phyloP scores from a whole-genome alignment of 2,113 vertebrate species.

The Oceanodroma tethys region DNA sequence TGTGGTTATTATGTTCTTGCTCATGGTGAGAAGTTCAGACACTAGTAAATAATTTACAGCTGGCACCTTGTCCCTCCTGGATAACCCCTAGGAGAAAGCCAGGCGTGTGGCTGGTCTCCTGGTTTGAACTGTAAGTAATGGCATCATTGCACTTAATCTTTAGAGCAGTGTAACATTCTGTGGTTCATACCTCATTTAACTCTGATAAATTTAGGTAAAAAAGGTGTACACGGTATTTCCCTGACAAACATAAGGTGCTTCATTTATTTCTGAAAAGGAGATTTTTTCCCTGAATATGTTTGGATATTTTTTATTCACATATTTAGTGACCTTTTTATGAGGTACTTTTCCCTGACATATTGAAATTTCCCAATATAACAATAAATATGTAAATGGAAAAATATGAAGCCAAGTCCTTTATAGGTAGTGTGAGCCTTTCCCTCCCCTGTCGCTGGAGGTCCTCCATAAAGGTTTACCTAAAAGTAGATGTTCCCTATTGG shows the following conservation, averaged over 20 bases:
- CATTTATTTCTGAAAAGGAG: not conserved
- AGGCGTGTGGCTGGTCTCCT: not conserved
- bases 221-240: not conserved
- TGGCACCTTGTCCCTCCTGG: not conserved
- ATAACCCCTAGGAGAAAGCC: not conserved
- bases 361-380: not conserved
- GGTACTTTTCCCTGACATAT: not conserved
- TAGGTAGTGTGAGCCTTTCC: not conserved
- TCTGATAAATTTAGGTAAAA: not conserved
- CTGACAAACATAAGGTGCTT: not conserved
- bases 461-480: not conserved
- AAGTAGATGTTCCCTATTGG: not conserved
- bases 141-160: not conserved
- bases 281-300: not conserved
- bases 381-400: not conserved
- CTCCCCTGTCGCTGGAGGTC: not conserved
- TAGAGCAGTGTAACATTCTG: not conserved
- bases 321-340: not conserved
- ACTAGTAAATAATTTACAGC: not conserved
- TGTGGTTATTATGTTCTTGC: not conserved
- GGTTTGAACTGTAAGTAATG: not conserved
- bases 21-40: not conserved
- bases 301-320: not conserved
- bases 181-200: not conserved
- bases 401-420: not conserved